Evolutionary conservation across 2,113 vertebrate species (phyloP).

Genomic region (Ptilorrhoa leucosticta): DNA sequence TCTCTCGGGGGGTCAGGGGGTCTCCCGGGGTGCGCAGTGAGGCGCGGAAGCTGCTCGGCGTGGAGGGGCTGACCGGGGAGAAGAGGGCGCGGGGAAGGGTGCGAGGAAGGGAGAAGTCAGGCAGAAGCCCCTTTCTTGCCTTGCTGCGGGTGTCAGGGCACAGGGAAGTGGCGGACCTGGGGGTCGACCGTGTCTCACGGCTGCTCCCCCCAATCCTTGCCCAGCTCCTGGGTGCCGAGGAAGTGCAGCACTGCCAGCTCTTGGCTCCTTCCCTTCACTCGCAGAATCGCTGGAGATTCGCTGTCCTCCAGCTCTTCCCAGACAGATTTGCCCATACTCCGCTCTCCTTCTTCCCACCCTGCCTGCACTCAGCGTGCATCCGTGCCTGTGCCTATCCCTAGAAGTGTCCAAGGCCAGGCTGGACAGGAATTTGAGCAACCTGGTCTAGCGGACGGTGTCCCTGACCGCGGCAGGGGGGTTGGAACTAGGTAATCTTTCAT

Average conservation of each 20-base stretch:
- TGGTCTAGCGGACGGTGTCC: neutral
- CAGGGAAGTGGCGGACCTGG: neutral
- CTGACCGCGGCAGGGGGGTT: neutral
- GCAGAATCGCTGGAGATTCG: neutral
- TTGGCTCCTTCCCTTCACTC: neutral
- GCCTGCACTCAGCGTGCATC: neutral
- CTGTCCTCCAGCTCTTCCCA: neutral
- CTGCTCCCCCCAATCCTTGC: neutral
- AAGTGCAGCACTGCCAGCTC: neutral
- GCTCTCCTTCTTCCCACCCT: neutral
- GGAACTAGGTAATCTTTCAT: neutral
- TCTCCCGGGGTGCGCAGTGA: neutral
- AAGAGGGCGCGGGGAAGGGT: neutral
- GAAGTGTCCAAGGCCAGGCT: neutral
- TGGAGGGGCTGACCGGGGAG: neutral
- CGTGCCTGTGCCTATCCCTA: neutral
- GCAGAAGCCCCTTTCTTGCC: neutral
- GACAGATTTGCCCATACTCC: accelerated
- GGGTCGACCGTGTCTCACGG: neutral
- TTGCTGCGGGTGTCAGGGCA: neutral
- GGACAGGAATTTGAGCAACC: neutral
- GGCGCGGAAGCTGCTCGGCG: neutral
- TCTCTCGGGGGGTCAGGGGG: neutral
- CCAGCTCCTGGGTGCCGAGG: neutral
- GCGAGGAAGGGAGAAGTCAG: neutral